Percentiles rank a stretch among this genome's conserved stretches.
Evolutionary conservation across 2,888 invertebrate species (phyloP).

Genomic region (Monochamus alternatus): DNA sequence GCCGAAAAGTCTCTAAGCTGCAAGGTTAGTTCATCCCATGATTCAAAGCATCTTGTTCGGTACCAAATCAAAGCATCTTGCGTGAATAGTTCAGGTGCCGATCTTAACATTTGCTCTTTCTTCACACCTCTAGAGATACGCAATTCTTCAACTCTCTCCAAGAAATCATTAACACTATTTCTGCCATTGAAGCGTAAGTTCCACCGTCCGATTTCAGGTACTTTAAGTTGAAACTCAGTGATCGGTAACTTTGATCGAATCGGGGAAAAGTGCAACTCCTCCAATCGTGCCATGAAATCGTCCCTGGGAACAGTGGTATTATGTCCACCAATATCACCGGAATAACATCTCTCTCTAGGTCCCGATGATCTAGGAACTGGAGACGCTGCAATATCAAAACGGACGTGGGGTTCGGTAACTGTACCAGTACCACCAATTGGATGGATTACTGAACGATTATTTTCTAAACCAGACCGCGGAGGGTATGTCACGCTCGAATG

Average conservation of each 20-base stretch:
- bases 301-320: not conserved
- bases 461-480: no score
- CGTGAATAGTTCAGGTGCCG: constrained; percentile 50
- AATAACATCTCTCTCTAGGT: not conserved
- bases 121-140: constrained; percentile 44
- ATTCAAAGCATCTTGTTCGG: not conserved
- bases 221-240: not conserved
- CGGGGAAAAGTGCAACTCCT: not conserved
- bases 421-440: no score
- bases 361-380: no score
- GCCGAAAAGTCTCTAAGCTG: constrained; percentile 16
- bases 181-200: constrained; percentile 29
- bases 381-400: no score
- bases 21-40: constrained; percentile 23
- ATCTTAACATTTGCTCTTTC: constrained; percentile 39
- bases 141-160: constrained; percentile 53
- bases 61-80: constrained; percentile 44
- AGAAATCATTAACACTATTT: constrained; percentile 40
- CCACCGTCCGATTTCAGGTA: constrained; percentile 4
- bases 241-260: not conserved
- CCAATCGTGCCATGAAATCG: not conserved
- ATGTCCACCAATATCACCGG: not conserved
- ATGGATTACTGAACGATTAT: no score
- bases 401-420: no score
- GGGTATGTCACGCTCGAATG: no score